Evolutionary conservation across 2,888 invertebrate species (phyloP), one percentile per base, ranked within the genome.

Genomic region (Drosophila nigritarsus): DNA sequence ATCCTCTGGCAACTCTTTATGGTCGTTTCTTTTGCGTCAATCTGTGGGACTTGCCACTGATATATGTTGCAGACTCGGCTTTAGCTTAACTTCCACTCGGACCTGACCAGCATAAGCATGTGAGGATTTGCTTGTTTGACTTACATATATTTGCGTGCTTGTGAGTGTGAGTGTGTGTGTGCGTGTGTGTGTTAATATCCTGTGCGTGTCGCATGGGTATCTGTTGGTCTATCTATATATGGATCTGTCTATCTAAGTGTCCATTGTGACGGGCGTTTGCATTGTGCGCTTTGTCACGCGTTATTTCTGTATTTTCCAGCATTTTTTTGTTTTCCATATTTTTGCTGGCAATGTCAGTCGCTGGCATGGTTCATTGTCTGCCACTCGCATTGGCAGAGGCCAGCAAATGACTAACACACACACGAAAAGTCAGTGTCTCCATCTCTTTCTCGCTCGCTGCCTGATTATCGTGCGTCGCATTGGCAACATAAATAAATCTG

Each of bases 401-500:
- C 60, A 61, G 83, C 62, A 80, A 87, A 73, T 83, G 80, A 75
- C 75, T 66, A 67, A 38, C 36, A 30, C 65, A 40, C 53, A 53
- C 24, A 38, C 49, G 36, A 59, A 38, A 56, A 58, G 27, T 54
- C 60, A 32, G 32, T 27, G 30, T 29, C 15, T 42, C 30, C 15
- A 29, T 50, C 59, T 54, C 58, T 53, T 20, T 62, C 38, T 18
- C 27, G 18, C 76, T 48, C n/a, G 3, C 30, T 38, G 30, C 32
- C 58, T 79, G 82, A 73, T 82, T 82, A 82, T 69, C 62, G 58
- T 61, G 60, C 59, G 29, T 61, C 62, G 66, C 80, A 66, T 67
- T 79, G 80, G 61, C 71, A 75, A 76, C 86, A 87, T 87, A 84
- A 87, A 92, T 91, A 92, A 90, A 91, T 91, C 88, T 89, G 87